These are phyloP conservation scores for Vidua chalybeata DNA, from an alignment of 2,113 vertebrate genomes.

Conservation along the genomic window DNA sequence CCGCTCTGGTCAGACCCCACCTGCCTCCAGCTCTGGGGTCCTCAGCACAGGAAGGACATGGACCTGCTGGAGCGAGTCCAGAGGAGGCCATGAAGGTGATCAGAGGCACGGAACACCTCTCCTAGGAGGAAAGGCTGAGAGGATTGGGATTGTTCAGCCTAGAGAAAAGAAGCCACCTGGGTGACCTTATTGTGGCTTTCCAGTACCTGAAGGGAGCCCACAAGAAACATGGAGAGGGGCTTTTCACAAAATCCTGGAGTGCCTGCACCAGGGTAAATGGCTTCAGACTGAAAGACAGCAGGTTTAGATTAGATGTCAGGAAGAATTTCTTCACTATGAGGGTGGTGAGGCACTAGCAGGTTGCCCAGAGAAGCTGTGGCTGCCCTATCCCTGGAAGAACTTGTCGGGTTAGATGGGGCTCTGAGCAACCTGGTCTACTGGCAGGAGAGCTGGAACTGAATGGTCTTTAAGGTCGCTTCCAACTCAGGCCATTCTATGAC, in stretches of 20 bases:
- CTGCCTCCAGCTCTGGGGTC: not conserved
- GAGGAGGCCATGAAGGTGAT: not conserved
- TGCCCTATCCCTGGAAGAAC: not conserved
- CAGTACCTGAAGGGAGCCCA: not conserved
- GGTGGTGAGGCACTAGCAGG: not conserved
- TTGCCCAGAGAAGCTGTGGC: not conserved
- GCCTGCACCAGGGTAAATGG: not conserved
- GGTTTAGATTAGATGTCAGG: not conserved
- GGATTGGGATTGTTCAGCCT: not conserved
- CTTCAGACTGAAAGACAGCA: not conserved
- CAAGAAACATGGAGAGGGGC: not conserved
- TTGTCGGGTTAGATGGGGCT: not conserved
- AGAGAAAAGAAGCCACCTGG: not conserved
- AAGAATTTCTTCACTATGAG: not conserved
- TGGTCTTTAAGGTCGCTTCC: not conserved
- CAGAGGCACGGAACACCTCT: not conserved
- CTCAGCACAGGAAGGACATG: not conserved
- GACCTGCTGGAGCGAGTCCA: fast-evolving
- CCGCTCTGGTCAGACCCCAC: not conserved
- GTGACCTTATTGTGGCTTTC: not conserved
- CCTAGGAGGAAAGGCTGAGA: not conserved
- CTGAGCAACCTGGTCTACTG: not conserved
- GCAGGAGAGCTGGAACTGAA: not conserved
- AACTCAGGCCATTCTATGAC: not conserved
- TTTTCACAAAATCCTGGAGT: not conserved